Percentiles rank a stretch among this genome's conserved stretches.
phyloP scores from a whole-genome alignment of 1,140 invertebrate species.

The Aleiodes sp. region DNA sequence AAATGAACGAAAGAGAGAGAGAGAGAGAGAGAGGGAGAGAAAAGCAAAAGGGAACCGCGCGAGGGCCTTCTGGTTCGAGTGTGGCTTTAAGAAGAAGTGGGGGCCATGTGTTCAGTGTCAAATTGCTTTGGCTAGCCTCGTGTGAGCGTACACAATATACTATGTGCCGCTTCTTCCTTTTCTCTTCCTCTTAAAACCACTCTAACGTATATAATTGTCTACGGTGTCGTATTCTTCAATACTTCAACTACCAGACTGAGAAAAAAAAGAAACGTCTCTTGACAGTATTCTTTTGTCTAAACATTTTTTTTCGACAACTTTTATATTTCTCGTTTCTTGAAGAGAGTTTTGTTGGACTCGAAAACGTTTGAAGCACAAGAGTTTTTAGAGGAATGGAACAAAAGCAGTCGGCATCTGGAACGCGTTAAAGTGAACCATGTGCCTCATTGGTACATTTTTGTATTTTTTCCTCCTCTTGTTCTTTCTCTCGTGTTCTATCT shows the following conservation, averaged over 20 bases:
- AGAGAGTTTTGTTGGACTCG: neutral
- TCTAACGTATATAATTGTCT: conserved; percentile 12
- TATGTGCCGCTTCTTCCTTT: conserved; percentile 15
- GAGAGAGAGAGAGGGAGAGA: conserved; percentile 24
- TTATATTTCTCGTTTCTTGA: neutral
- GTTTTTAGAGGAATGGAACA: conserved; percentile 47
- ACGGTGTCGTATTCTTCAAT: neutral
- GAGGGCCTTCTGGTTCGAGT: conserved; percentile 35
- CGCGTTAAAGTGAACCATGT: conserved; percentile 55
- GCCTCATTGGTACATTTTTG: conserved; percentile 10
- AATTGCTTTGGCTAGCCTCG: conserved; percentile 33
- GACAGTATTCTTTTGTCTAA: conserved; percentile 17
- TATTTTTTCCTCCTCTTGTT: neutral
- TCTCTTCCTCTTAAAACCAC: neutral
- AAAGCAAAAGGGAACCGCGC: conserved; percentile 22
- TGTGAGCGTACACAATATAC: conserved; percentile 17
- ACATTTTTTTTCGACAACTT: neutral
- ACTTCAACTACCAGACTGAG: neutral
- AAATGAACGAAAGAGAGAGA: neutral
- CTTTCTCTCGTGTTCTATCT: conserved; percentile 4
- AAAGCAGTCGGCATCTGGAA: conserved; percentile 62
- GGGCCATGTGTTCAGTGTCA: conserved; percentile 44
- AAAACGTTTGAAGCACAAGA: conserved; percentile 10
- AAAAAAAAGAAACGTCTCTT: neutral
- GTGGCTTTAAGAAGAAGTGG: conserved; percentile 37